Percentiles rank a stretch among this genome's conserved stretches.
Conservation (phyloP, 2,113 vertebrate genomes). For the Riparia riparia region DNA sequence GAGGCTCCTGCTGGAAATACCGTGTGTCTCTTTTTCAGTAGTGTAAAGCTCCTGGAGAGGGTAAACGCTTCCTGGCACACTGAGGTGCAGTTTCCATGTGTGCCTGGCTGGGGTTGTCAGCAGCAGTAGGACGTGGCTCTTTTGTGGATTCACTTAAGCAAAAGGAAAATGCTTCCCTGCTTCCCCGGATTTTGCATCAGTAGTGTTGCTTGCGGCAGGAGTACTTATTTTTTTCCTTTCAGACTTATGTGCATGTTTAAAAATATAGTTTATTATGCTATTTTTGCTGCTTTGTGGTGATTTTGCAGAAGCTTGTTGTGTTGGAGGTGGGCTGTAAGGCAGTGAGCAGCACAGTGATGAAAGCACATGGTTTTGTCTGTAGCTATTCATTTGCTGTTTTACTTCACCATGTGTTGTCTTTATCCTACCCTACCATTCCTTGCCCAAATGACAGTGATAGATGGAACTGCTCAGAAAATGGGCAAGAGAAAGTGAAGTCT, state of each 20-base stretch:
- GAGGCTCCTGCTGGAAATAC: not conserved
- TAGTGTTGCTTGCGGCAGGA: not conserved
- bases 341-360: not conserved
- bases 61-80: not conserved
- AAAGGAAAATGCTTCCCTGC: not conserved
- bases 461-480: not conserved
- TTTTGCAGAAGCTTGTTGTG: not conserved
- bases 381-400: not conserved
- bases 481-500: not conserved
- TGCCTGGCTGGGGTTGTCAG: not conserved
- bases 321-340: not conserved
- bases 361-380: not conserved
- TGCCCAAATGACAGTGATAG: not conserved
- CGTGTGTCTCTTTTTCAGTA: not conserved
- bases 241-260: not conserved
- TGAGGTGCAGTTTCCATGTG: rapidly evolving
- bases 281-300: not conserved
- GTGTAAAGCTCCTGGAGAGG: not conserved
- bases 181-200: not conserved
- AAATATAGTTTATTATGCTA: not conserved
- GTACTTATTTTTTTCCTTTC: not conserved
- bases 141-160: not conserved
- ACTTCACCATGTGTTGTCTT: not conserved
- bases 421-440: not conserved
- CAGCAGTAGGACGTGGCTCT: not conserved